Base-by-base conservation (phyloP, 2,888 invertebrate species). In the Lasioglossum lativentre region DNA sequence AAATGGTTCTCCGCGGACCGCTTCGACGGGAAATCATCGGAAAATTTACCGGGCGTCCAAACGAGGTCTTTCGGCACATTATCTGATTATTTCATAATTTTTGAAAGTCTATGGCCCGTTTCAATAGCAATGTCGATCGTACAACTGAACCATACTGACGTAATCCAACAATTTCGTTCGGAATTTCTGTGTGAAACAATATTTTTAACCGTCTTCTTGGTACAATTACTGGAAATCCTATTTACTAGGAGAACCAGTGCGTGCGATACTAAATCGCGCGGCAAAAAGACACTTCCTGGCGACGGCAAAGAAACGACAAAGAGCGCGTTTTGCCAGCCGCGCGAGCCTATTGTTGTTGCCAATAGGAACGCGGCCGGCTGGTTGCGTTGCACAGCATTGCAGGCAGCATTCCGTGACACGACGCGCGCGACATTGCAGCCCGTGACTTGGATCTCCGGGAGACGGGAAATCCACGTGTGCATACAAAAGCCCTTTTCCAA, bases 281-380 rank as follows among this genome's bases (percentile, higher is more conserved):
- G 16, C 59, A 63, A 30, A 63, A 30, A 27, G 59, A 16, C 59
- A 63, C 30, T 63, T 63, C 30, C 27, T 4, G 4, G 27, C n/a
- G 30, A n/a, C 6, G 16, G 30, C 30, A 27, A 63, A 63, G 59
- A 30, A 63, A 30, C 59, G 47, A 74, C 73, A 76, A 74, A 83
- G 80, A 80, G 23, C 73, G 72, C 40, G 34, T 40, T 63, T 63
- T 73, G 79, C 71, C 42, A 59, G 74, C 75, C 78, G 78, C 75
- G 45, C 74, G 47, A 40, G 52, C 23, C 74, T 34, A 78, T 85
- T 85, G 85, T 85, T 75, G 78, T 72, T 78, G 42, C 66, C 78
- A 71, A 85, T 66, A 78, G 78, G 38, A 75, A 83, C 63, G 66
- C 75, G 83, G 74, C 71, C 75, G 84, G 59, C 70, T 83, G 78